These are phyloP conservation scores for Aldabrachelys gigantea DNA, from an alignment of 2,113 vertebrate species.

Conservation along the genomic window DNA sequence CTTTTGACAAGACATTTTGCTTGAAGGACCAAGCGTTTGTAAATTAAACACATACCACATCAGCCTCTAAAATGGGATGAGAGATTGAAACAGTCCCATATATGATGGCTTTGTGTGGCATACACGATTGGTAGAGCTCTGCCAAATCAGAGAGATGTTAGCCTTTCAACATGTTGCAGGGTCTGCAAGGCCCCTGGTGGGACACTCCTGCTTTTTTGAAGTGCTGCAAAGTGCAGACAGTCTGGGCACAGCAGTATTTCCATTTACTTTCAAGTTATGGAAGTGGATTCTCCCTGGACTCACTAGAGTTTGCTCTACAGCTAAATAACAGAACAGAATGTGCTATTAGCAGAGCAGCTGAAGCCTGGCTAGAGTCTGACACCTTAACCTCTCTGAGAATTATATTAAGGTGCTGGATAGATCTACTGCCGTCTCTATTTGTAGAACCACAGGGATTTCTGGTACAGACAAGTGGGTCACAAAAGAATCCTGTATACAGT, in stretches of 20 bases:
- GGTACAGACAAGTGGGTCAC: slow-evolving; percentile 20
- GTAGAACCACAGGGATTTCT: slow-evolving; percentile 12
- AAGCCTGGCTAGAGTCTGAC: slow-evolving; percentile 19
- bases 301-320: slow-evolving; percentile 29
- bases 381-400: slow-evolving; percentile 42
- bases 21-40: slow-evolving; percentile 19
- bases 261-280: slow-evolving; percentile 30
- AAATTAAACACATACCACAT: slow-evolving; percentile 27
- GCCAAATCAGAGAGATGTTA: neutral
- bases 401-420: slow-evolving; percentile 23
- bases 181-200: slow-evolving; percentile 11
- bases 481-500: slow-evolving; percentile 19
- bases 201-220: slow-evolving; percentile 46
- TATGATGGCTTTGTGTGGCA: neutral
- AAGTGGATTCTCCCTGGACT: slow-evolving; percentile 15
- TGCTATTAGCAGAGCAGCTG: slow-evolving; percentile 39
- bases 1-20: slow-evolving; percentile 32
- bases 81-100: slow-evolving; percentile 37
- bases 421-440: neutral
- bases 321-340: slow-evolving; percentile 48
- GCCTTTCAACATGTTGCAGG: neutral
- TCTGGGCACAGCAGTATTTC: slow-evolving; percentile 20
- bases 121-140: slow-evolving; percentile 18
- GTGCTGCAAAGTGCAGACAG: neutral
- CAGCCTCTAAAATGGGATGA: slow-evolving; percentile 17